phyloP scores from a whole-genome alignment of 2,888 invertebrate species.

The Campoletis raptor region DNA sequence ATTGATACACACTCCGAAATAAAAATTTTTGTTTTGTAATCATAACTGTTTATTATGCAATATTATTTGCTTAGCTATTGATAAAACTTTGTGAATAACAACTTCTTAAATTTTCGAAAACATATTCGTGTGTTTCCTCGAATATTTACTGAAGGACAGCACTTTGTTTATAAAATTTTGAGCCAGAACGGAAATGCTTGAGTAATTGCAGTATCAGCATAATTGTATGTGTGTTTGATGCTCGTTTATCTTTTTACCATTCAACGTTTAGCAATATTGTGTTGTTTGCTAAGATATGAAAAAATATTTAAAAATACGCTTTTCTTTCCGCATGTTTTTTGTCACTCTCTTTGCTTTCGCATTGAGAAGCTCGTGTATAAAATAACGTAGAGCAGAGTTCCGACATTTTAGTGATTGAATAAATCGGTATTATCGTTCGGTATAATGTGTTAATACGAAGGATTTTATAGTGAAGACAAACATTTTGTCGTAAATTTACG shows the following conservation, averaged over 20 bases:
- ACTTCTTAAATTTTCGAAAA: neutral
- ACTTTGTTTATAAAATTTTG: neutral
- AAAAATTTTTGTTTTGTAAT: neutral
- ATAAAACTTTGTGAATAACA: neutral
- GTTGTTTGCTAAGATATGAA: neutral
- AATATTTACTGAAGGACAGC: neutral
- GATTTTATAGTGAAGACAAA: constrained; percentile 21
- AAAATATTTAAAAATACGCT: constrained; percentile 3
- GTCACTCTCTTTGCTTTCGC: constrained; percentile 44
- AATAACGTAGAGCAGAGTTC: neutral
- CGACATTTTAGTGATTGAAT: neutral
- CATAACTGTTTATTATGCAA: neutral
- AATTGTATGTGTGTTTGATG: constrained; percentile 29
- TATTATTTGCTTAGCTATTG: no score
- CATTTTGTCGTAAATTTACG: constrained; percentile 50
- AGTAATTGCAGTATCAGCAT: constrained; percentile 28
- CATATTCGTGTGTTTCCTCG: neutral
- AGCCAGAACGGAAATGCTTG: neutral
- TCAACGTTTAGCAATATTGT: neutral
- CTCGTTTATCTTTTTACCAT: neutral
- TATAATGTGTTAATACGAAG: neutral
- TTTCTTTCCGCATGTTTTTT: neutral
- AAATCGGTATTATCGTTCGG: neutral
- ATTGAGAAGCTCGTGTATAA: neutral
- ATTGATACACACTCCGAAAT: neutral